Conservation (phyloP, 1,140 invertebrate genomes). For the Patella vulgata region DNA sequence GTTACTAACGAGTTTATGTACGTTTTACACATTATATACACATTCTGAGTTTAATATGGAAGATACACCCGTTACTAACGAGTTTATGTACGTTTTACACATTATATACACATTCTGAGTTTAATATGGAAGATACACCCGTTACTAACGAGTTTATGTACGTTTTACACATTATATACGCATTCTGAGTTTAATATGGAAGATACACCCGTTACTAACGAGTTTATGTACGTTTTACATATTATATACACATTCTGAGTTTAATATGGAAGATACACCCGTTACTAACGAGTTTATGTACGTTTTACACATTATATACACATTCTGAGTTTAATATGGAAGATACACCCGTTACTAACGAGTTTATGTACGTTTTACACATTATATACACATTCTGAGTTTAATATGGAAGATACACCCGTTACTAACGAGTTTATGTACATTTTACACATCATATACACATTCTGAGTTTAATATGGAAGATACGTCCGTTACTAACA, state of each 20-base stretch:
- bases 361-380: background rate
- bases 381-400: background rate
- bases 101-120: conserved; percentile 73
- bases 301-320: background rate
- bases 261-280: background rate
- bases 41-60: conserved; percentile 87
- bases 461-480: background rate
- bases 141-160: conserved; percentile 78
- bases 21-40: conserved; percentile 44
- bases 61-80: conserved; percentile 76
- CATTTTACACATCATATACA: background rate
- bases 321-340: background rate
- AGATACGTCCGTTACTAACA: background rate
- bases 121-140: conserved; percentile 85
- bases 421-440: background rate
- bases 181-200: conserved; percentile 87
- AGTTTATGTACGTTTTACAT: conserved; percentile 74
- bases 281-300: background rate
- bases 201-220: conserved; percentile 76
- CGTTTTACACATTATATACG: conserved; percentile 44
- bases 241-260: conserved; percentile 11
- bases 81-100: conserved; percentile 74
- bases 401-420: background rate
- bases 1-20: conserved; percentile 78
- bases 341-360: background rate